Percentiles rank a stretch among this genome's conserved stretches.
Evolutionary conservation across 2,797 vertebrate genomes (phyloP).

Genomic region (Macrochelys suwanniensis): DNA sequence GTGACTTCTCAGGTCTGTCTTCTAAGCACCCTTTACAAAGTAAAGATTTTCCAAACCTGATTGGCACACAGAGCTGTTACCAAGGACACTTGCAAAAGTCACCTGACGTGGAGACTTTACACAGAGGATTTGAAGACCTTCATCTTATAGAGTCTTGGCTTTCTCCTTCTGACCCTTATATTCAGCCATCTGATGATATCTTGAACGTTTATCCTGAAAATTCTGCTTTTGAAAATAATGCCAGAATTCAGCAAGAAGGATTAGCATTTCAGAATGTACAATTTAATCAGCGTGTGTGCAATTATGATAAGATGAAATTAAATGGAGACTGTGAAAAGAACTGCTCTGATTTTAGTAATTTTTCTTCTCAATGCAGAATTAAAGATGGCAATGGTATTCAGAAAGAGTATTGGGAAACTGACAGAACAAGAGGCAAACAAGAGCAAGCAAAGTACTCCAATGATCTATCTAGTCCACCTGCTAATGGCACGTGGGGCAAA

Average conservation of each 20-base stretch:
- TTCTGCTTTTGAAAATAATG: neutral
- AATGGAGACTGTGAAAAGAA: neutral
- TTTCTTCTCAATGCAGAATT: constrained; percentile 3
- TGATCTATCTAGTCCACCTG: neutral
- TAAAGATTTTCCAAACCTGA: constrained; percentile 33
- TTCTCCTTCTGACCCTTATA: neutral
- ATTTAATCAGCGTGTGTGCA: neutral
- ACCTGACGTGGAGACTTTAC: constrained; percentile 52
- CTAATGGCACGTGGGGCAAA: constrained; percentile 55
- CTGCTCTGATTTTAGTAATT: neutral
- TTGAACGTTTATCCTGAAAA: neutral
- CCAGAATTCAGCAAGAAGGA: neutral
- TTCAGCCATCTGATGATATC: constrained; percentile 3
- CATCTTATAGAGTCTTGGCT: constrained; percentile 68
- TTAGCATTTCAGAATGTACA: neutral
- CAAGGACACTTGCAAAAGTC: constrained; percentile 51
- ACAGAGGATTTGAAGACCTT: constrained; percentile 68
- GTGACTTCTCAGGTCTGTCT: constrained; percentile 46
- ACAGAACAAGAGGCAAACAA: constrained; percentile 28
- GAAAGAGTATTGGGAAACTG: constrained; percentile 56
- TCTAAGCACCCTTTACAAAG: constrained; percentile 12
- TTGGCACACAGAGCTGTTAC: neutral
- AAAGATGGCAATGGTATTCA: neutral
- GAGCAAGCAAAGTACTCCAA: neutral
- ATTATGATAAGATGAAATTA: neutral